Conservation (phyloP, 35 echinoderm and acorn worm genomes). For the Ophioderma brevispina region DNA sequence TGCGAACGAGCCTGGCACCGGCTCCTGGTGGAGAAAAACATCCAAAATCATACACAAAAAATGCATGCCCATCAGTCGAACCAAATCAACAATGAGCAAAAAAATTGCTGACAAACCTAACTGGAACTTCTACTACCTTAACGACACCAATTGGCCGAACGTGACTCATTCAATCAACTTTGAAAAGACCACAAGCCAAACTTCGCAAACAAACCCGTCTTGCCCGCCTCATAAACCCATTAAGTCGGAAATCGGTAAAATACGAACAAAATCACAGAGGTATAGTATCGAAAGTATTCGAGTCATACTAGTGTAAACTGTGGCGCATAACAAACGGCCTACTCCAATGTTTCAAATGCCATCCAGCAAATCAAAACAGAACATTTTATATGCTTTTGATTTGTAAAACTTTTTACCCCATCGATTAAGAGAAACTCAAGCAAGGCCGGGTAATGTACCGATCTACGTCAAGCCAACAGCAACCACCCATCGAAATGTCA, state of each 20-base stretch:
- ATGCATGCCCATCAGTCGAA: not conserved
- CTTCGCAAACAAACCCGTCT: not conserved
- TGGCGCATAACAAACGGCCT: too few relatives aligned
- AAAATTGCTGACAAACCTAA: not conserved
- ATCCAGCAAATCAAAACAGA: too few relatives aligned
- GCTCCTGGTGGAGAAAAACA: conserved; percentile 5
- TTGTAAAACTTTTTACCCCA: too few relatives aligned
- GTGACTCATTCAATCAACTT: conserved; percentile 18
- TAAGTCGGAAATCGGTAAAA: conserved; percentile 1
- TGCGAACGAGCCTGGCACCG: too few relatives aligned
- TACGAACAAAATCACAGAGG: not conserved
- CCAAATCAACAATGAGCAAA: conserved; percentile 13
- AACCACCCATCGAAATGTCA: too few relatives aligned
- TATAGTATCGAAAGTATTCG: too few relatives aligned
- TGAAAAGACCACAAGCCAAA: conserved; percentile 5
- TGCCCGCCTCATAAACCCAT: conserved; percentile 47
- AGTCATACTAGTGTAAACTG: too few relatives aligned
- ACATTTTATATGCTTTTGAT: too few relatives aligned
- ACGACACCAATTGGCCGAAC: not conserved
- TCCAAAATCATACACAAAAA: conserved; percentile 22
- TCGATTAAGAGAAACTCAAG: too few relatives aligned
- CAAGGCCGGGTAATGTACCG: not conserved
- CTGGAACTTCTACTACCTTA: not conserved
- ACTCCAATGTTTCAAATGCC: too few relatives aligned
- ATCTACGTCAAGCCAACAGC: too few relatives aligned